Evolutionary conservation across 2,888 invertebrate genomes (phyloP).

Genomic region (Kuschelorhynchus macadamiae): DNA sequence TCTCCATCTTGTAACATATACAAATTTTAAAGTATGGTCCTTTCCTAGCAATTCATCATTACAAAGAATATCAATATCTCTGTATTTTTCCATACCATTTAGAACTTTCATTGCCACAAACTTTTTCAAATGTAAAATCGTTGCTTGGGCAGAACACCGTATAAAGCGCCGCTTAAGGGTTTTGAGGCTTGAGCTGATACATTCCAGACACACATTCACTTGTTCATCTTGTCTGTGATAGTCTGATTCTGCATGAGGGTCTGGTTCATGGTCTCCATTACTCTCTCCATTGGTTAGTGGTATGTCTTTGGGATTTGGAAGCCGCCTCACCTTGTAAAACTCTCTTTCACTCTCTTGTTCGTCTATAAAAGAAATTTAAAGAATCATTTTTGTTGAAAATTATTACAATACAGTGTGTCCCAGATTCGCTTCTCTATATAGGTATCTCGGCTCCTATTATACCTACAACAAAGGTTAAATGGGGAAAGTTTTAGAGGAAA

Average conservation of each 20-base stretch:
- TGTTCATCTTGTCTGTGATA: constrained; percentile 96
- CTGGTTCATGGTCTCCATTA: constrained; percentile 75
- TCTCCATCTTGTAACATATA: constrained; percentile 97
- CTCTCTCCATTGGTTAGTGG: constrained; percentile 79
- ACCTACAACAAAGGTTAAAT: too few species aligned
- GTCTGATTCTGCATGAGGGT: constrained; percentile 86
- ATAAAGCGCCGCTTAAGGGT: constrained; percentile 91
- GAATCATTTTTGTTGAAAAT: too few species aligned
- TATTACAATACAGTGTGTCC: too few species aligned
- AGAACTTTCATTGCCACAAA: constrained; percentile 96
- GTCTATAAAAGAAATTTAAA: constrained; percentile 60
- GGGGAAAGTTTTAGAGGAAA: too few species aligned
- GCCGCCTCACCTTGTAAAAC: constrained; percentile 90
- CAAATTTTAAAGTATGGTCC: constrained; percentile 98
- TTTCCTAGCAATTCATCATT: constrained; percentile 98
- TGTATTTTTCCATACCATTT: constrained; percentile 92
- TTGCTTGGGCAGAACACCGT: constrained; percentile 96
- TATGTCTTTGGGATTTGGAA: constrained; percentile 93
- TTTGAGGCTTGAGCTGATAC: constrained; percentile 83
- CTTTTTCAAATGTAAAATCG: constrained; percentile 98
- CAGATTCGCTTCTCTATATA: too few species aligned
- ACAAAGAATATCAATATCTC: constrained; percentile 98
- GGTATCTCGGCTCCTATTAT: too few species aligned
- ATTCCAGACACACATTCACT: constrained; percentile 95
- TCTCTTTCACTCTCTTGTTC: constrained; percentile 93